Base-by-base conservation (phyloP, 2,888 invertebrate genomes). In the Dryomyza anilis region DNA sequence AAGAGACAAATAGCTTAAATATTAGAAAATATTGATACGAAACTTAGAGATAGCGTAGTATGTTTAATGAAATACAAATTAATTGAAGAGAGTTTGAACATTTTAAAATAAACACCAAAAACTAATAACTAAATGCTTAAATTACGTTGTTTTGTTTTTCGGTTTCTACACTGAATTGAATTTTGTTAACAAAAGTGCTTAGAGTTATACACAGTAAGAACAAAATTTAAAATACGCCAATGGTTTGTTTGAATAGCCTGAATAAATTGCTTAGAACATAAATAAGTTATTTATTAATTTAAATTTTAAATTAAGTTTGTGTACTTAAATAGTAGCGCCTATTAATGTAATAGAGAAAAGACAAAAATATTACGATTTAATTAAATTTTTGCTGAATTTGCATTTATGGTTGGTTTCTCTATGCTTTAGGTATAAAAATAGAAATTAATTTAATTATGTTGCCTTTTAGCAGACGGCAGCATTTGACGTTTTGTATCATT, bases 321-420 rank as follows among this genome's bases (percentile, higher is more conserved):
- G n/a, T n/a, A n/a, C n/a, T n/a, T n/a, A n/a, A n/a, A 62, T 66
- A 63, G 58, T 48, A 64, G 67, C 65, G 65, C 63, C 70, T 69
- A 63, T 69, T 69, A 67, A 68, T 69, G 66, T 68, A 69, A 68
- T 68, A 71, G 69, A 68, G 66, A 66, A 59, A 56, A 36, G 33
- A 23, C 23, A 50, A 23, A 10, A 43, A 43, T 16, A 10, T 12
- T 14, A 4, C 14, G 43, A 5, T 43, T 43, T 10, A 8, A n/a
- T n/a, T n/a, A n/a, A n/a, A n/a, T n/a, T n/a, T n/a, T n/a, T n/a
- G n/a, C n/a, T n/a, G n/a, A n/a, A 16, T 16, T n/a, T 43, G 14
- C 5, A 43, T 4, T 43, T 43, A 14, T 8, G 10, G n/a, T n/a
- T n/a, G n/a, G n/a, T n/a, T n/a, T n/a, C n/a, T n/a, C n/a, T n/a